These are phyloP conservation scores for Silurus asotus DNA, from an alignment of 2,113 vertebrate genomes.

Conservation along the genomic window DNA sequence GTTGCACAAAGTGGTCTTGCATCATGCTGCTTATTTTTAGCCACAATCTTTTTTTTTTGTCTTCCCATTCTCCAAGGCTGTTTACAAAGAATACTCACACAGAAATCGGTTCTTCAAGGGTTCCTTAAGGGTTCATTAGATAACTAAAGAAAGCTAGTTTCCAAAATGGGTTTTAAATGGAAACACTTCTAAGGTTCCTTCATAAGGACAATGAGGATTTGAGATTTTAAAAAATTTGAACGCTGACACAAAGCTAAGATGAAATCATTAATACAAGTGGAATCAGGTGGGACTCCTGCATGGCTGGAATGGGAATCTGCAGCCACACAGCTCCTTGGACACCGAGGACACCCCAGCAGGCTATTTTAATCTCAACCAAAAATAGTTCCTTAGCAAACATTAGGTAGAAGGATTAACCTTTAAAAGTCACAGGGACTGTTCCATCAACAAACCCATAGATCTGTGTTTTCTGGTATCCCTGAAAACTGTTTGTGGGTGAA, in stretches of 20 bases:
- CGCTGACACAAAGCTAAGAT: neutral
- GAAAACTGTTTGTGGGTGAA: neutral
- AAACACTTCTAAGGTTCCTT: neutral
- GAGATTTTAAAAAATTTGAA: neutral
- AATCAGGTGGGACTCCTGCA: neutral
- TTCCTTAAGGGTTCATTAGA: neutral
- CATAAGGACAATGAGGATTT: neutral
- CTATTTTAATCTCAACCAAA: neutral
- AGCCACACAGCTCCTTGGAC: neutral
- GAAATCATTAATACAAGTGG: neutral
- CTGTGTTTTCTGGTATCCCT: neutral
- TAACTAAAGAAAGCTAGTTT: neutral
- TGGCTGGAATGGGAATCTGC: neutral
- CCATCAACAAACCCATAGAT: neutral
- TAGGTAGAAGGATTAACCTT: neutral
- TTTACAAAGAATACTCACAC: no score
- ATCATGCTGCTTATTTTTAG: neutral
- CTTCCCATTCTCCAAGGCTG: neutral
- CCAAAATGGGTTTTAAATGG: neutral
- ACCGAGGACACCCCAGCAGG: neutral
- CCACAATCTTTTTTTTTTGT: neutral
- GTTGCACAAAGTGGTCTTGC: neutral
- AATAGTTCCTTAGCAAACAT: neutral
- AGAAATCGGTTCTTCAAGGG: neutral
- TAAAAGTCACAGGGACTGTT: neutral